phyloP scores from a whole-genome alignment of 2,113 vertebrate species.

The Coptodon rendalli region DNA sequence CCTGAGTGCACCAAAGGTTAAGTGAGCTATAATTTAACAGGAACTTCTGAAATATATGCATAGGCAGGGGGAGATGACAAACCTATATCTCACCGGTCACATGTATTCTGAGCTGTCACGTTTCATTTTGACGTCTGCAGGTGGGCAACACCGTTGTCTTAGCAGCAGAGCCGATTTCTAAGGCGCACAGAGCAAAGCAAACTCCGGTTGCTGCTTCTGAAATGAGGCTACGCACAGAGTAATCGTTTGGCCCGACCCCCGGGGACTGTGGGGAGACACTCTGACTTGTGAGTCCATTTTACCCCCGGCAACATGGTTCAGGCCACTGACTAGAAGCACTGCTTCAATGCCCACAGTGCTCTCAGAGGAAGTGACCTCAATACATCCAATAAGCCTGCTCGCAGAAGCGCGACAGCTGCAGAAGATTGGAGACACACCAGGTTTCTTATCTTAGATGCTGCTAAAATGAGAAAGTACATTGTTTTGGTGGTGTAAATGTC shows the following conservation, averaged over 20 bases:
- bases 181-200: constrained; percentile 22
- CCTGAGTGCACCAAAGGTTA: constrained; percentile 45
- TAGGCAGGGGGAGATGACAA: background rate
- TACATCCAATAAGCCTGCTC: constrained; percentile 61
- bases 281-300: constrained; percentile 53
- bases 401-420: constrained; percentile 38
- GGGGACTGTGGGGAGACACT: constrained; percentile 33
- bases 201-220: constrained; percentile 8
- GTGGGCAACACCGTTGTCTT: constrained; percentile 5
- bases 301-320: constrained; percentile 31
- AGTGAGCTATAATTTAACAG: constrained; percentile 7
- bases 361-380: constrained; percentile 68
- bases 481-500: constrained; percentile 34
- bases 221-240: background rate
- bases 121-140: background rate
- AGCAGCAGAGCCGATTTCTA: background rate
- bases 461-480: constrained; percentile 11
- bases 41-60: constrained; percentile 22
- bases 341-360: constrained; percentile 55
- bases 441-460: constrained; percentile 20
- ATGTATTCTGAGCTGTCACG: constrained; percentile 1
- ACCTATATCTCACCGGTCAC: background rate
- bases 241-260: constrained; percentile 24
- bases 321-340: constrained; percentile 39
- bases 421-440: constrained; percentile 38